Evolutionary conservation across 2,113 vertebrate genomes (phyloP).

Genomic region (Chelonoidis abingdonii): DNA sequence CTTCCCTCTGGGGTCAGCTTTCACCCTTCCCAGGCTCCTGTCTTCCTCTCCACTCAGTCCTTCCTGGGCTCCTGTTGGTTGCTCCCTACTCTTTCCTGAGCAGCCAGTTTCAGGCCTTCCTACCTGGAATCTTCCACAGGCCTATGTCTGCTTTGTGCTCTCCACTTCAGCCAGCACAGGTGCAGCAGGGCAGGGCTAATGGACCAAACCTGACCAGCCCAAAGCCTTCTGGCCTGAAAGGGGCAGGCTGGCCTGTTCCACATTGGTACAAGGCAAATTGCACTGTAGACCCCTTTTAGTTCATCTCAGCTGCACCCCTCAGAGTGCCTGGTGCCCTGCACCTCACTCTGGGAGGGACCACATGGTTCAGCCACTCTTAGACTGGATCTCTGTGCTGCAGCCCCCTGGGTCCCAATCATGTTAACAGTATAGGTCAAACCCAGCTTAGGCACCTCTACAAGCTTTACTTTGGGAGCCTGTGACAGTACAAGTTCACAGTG

Average conservation of each 20-base stretch:
- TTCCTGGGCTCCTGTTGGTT: background rate
- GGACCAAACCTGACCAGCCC: background rate
- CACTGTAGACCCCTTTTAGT: background rate
- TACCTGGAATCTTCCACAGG: background rate
- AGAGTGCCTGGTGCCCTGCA: background rate
- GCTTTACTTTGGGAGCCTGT: background rate
- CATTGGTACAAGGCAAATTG: background rate
- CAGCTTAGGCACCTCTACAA: background rate
- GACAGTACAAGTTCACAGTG: background rate
- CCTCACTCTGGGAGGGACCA: background rate
- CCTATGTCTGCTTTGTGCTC: background rate
- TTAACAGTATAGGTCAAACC: background rate
- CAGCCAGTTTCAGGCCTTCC: background rate
- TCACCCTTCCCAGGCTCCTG: background rate
- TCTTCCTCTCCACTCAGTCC: no score
- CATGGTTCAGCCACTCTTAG: background rate
- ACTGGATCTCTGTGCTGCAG: background rate
- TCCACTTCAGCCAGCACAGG: background rate
- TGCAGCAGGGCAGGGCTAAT: background rate
- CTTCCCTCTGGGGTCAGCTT: background rate
- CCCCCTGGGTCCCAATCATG: background rate
- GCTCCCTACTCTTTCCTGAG: background rate
- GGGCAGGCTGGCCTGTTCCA: background rate
- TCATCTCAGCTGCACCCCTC: background rate
- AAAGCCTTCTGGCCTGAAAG: background rate